Evolutionary conservation across 92 coral and sea anemone species (phyloP).

Genomic region (Zoanthus sociatus): DNA sequence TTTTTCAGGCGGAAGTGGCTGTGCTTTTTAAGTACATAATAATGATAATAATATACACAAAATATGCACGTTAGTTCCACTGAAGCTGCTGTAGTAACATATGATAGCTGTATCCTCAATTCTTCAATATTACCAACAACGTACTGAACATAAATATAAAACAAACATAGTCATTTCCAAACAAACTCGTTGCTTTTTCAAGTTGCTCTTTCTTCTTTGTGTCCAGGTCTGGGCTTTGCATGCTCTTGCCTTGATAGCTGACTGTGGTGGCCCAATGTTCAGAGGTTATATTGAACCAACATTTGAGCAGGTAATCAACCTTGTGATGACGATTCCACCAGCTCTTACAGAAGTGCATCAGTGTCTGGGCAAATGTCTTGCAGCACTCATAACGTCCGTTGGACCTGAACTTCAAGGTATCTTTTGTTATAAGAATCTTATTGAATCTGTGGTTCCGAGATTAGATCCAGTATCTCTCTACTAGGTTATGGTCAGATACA

Average conservation of each 20-base stretch:
- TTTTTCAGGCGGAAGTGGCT: neutral
- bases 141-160: neutral
- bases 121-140: neutral
- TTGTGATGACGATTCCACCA: conserved; percentile 91
- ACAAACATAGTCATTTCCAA: neutral
- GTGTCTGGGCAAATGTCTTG: conserved; percentile 95
- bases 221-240: conserved; percentile 97
- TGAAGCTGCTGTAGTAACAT: neutral
- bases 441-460: neutral
- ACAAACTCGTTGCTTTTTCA: neutral
- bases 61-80: too few relatives aligned
- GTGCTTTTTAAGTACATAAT: neutral
- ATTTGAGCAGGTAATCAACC: conserved; percentile 86
- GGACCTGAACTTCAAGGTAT: conserved; percentile 99
- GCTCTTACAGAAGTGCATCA: conserved; percentile 97
- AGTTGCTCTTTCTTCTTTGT: neutral
- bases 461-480: neutral
- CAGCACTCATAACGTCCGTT: conserved; percentile 94
- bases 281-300: conserved; percentile 97
- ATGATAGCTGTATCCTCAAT: neutral
- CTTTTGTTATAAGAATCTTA: neutral
- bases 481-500: neutral
- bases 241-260: conserved; percentile 96
- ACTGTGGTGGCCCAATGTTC: conserved; percentile 99
- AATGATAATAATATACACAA: neutral